Evolutionary conservation across 2,888 invertebrate species (phyloP), one percentile per base, ranked within the genome.

Genomic region (Drepanosiphum platanoidis): DNA sequence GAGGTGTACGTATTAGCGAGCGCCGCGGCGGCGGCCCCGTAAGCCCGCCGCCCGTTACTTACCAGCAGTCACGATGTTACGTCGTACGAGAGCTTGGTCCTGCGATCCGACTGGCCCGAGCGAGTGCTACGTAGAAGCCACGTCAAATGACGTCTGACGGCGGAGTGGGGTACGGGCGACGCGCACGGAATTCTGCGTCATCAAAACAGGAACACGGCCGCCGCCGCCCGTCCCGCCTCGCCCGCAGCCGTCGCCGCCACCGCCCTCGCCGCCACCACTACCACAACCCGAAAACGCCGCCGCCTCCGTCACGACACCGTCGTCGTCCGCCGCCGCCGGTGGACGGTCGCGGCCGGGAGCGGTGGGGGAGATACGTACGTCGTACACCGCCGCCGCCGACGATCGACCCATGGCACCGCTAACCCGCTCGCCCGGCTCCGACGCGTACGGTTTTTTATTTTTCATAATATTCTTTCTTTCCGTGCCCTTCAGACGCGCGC

Each of bases 91-190:
- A 95, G 94, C 93, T 95, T 94, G 83, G 83, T 94, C 94, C 94
- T 94, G 95, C 94, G 93, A 94, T 94, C 94, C 94, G 95, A 95
- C 94, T 95, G 95, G 95, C 94, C 94, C 95, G 95, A 93, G 93
- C 93, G 93, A 93, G 93, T 93, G 93, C 94, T 95, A 95, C 95
- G 95, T 95, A 95, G 94, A 93, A 94, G 94, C 94, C 94, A 94
- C 94, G 94, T 95, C 94, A 94, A 94, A 94, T 84, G 83, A 84
- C 83, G 83, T 84, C 83, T 84, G 83, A 74, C 13, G 83, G 93
- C 93, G 93, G 93, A 87, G 93, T 93, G 93, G 93, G 93, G 93
- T 93, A 91, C 87, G 87, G 87, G 87, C 87, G 70, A 58, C 71
- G 81, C 36, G 80, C 87, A 71, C 81, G 86, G 81, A 68, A 84